Percentiles rank a stretch among this genome's conserved stretches.
Evolutionary conservation across 2,797 vertebrate species (phyloP).

Genomic region (Dromococcyx pavoninus): DNA sequence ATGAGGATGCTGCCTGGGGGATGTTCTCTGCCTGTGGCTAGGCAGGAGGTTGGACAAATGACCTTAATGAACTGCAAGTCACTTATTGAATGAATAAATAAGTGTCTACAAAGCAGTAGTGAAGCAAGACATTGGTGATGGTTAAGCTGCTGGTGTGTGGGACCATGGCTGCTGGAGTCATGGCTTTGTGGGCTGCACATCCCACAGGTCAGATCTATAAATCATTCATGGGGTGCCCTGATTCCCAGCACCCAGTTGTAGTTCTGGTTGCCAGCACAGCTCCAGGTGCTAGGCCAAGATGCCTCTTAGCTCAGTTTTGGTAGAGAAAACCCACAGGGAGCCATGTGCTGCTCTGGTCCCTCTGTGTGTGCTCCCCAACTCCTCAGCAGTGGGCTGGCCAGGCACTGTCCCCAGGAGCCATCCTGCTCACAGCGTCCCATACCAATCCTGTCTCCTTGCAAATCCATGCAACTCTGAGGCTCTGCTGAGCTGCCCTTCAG

Average conservation of each 20-base stretch:
- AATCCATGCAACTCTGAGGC: accelerated
- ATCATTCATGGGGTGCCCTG: neutral
- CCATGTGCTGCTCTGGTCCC: neutral
- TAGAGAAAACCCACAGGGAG: neutral
- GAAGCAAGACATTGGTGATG: neutral
- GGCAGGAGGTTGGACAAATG: neutral
- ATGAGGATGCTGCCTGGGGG: neutral
- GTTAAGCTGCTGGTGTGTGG: neutral
- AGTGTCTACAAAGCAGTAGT: neutral
- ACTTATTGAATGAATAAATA: neutral
- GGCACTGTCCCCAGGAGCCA: neutral
- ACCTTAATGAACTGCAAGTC: neutral
- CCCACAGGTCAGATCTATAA: neutral
- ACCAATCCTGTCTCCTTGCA: neutral
- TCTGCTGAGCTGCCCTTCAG: neutral
- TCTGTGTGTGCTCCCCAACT: neutral
- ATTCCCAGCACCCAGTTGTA: accelerated
- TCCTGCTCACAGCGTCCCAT: neutral
- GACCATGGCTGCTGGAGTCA: accelerated
- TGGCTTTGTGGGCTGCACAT: neutral
- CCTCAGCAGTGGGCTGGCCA: neutral
- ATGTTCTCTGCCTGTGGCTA: neutral
- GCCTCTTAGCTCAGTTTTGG: neutral
- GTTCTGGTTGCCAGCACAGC: neutral
- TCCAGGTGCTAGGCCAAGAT: neutral